phyloP scores from a whole-genome alignment of 2,113 vertebrate species.

The Silurus glanis region DNA sequence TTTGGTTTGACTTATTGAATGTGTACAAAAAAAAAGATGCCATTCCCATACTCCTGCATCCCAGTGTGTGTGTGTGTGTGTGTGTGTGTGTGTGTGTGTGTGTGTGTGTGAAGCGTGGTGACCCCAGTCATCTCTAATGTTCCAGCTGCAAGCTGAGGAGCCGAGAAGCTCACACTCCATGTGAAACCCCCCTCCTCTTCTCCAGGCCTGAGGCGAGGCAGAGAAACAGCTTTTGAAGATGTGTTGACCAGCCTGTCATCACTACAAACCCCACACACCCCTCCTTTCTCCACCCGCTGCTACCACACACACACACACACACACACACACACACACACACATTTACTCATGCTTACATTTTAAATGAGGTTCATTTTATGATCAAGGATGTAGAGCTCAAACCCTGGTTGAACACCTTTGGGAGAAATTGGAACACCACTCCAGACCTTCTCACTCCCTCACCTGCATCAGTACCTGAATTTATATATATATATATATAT shows the following conservation, averaged over 20 bases:
- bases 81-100: neutral
- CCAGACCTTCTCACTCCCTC: too few species aligned
- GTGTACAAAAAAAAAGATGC: neutral
- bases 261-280: too few species aligned
- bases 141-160: slow-evolving; percentile 54
- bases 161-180: slow-evolving; percentile 38
- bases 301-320: neutral
- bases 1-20: neutral
- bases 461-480: too few species aligned
- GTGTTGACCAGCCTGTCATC: slow-evolving; percentile 18
- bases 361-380: too few species aligned
- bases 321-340: neutral
- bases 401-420: too few species aligned
- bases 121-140: slow-evolving; percentile 56
- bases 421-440: too few species aligned
- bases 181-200: slow-evolving; percentile 42
- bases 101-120: slow-evolving; percentile 28
- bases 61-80: slow-evolving; percentile 3
- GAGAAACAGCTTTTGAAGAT: slow-evolving; percentile 34
- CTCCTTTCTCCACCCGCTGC: neutral
- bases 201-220: slow-evolving; percentile 25
- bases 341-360: neutral
- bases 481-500: too few species aligned
- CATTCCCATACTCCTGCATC: slow-evolving; percentile 4
- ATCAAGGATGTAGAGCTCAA: too few species aligned